Evolutionary conservation across 2,797 vertebrate genomes (phyloP), one percentile per base, ranked within the genome.

Genomic region (Pseudocheirus occidentalis): DNA sequence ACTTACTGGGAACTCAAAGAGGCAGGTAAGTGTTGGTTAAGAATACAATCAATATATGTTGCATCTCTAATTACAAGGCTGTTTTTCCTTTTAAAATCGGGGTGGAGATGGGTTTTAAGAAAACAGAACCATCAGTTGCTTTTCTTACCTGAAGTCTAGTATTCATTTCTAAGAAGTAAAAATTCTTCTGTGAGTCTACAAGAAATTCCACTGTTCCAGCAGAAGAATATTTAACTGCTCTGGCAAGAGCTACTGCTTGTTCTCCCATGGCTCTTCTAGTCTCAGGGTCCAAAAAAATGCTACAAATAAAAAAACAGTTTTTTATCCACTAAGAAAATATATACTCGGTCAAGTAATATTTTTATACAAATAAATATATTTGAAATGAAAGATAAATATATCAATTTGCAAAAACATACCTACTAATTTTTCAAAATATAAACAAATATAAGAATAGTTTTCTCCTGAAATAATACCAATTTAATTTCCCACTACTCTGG

Each of bases 101-200:
- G 4, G 4, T 12, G 10, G 18, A 91, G 91, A 96, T 28, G n/a
- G 96, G 91, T n/a, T 21, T 28, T 73, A 2, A 52, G 89, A 93
- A 97, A 98, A 95, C 81, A 96, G 93, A 91, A 97, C 58, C 95
- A 55, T 58, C 62, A 95, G 55, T 58, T 97, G 66, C 90, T 96
- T 96, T 96, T 98, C 95, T 98, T 98, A 99, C 99, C 99, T 99
- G 99, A 66, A 99, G 99, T 95, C 99, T 99, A 9, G 99, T 99
- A 98, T 99, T 99, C 99, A 99, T 99, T 99, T 99, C 99, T 95
- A 99, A 99, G 98, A 99, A 99, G 98, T 99, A 99, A 98, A 99
- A 99, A 98, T 99, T 99, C 98, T 99, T 99, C 93, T 98, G 98
- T 1, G 99, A 99, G 97, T 99, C 99, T 94, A 99, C 99, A 96